phyloP scores from a whole-genome alignment of 2,888 invertebrate species.

The Anorthoa munda region DNA sequence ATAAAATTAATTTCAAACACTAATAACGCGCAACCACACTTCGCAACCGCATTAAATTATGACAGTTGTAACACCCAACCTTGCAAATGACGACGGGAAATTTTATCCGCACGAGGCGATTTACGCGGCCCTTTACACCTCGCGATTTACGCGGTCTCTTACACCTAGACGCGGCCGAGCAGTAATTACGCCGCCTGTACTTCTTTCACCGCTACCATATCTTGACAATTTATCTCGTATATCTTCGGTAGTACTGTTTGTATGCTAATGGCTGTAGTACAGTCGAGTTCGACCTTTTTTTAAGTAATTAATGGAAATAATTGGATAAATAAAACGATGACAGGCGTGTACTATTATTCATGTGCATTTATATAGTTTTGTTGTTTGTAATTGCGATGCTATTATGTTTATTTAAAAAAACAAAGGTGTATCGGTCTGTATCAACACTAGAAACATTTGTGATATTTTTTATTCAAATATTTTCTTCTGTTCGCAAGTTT shows the following conservation, averaged over 20 bases:
- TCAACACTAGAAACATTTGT: not conserved
- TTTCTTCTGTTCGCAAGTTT: not conserved
- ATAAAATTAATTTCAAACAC: constrained; percentile 61
- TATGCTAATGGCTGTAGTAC: constrained; percentile 84
- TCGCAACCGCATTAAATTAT: constrained; percentile 65
- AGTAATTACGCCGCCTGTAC: constrained; percentile 81
- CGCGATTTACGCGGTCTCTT: constrained; percentile 69
- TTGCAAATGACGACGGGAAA: constrained; percentile 54
- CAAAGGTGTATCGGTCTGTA: not conserved
- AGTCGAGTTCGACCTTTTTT: constrained; percentile 63
- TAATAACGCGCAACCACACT: constrained; percentile 62
- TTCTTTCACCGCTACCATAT: constrained; percentile 85
- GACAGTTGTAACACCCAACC: constrained; percentile 64
- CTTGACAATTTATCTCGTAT: constrained; percentile 86
- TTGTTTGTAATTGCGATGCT: constrained; percentile 22
- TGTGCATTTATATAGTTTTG: constrained; percentile 37
- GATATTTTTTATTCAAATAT: not conserved
- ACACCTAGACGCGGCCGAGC: constrained; percentile 72
- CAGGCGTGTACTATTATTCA: constrained; percentile 44
- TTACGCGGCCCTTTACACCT: constrained; percentile 72
- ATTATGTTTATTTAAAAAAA: constrained; percentile 21
- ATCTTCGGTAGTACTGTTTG: constrained; percentile 84
- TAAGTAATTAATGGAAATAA: constrained; percentile 63
- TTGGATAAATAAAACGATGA: constrained; percentile 57
- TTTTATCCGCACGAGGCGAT: constrained; percentile 62